A percentile compares a stretch with the other conserved stretches of the same genome.
These are phyloP conservation scores for Haplotaxodon microlepis DNA, from an alignment of 2,113 vertebrate species.

Conservation along the genomic window DNA sequence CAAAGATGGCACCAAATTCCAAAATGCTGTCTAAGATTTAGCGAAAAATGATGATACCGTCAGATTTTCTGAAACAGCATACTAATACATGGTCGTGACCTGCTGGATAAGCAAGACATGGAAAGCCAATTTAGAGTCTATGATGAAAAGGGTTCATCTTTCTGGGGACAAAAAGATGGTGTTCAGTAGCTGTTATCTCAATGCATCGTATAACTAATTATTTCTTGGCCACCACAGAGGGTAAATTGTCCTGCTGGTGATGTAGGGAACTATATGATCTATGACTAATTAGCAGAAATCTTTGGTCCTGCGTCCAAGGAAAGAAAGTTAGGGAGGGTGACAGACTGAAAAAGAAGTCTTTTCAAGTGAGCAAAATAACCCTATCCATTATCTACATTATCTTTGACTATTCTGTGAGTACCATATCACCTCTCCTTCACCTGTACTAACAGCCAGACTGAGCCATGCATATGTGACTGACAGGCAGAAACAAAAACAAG, in stretches of 20 bases:
- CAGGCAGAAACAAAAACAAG: neutral
- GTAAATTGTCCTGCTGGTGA: neutral
- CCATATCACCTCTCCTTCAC: neutral
- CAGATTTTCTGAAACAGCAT: neutral
- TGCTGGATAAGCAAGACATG: neutral
- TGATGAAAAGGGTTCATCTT: neutral
- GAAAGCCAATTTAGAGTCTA: neutral
- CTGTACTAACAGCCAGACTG: neutral
- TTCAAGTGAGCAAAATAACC: neutral
- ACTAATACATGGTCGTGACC: neutral
- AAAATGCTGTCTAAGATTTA: neutral
- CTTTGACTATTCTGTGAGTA: neutral
- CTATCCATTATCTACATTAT: neutral
- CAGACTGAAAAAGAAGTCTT: neutral
- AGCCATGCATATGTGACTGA: neutral
- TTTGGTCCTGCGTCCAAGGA: neutral
- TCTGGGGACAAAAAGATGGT: neutral
- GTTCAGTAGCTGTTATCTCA: neutral
- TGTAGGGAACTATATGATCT: neutral
- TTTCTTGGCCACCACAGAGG: neutral
- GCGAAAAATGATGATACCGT: neutral
- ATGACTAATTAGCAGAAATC: neutral
- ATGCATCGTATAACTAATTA: neutral
- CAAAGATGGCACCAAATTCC: neutral
- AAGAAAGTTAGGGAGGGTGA: neutral